Percentiles rank a stretch among this genome's conserved stretches.
These are phyloP conservation scores for Clupea harengus DNA, from an alignment of 2,113 vertebrate genomes.

Conservation along the genomic window DNA sequence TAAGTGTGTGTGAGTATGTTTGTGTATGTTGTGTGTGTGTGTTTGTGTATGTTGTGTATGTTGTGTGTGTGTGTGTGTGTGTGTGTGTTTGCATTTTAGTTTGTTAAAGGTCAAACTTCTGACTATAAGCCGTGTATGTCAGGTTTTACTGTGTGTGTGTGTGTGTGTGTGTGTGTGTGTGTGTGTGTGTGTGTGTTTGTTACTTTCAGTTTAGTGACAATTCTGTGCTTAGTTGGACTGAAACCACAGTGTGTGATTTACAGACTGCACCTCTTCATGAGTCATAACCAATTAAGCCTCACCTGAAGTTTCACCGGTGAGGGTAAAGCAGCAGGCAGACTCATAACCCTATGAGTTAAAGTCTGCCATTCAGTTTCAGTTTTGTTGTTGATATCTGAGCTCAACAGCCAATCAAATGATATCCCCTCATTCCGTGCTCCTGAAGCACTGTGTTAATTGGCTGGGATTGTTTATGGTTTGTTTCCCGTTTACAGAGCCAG, in stretches of 20 bases:
- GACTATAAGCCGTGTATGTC: background rate
- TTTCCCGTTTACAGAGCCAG: no score
- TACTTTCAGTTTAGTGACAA: background rate
- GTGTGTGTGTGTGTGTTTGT: background rate
- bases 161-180: conserved; percentile 15
- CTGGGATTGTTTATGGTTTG: no score
- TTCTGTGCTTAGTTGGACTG: background rate
- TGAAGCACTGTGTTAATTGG: no score
- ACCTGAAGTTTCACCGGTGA: background rate
- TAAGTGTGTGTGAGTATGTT: no score
- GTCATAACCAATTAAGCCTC: no score
- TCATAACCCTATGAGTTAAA: background rate
- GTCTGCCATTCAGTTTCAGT: no score
- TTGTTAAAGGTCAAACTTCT: background rate
- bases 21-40: background rate
- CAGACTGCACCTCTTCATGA: background rate
- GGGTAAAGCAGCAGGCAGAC: background rate
- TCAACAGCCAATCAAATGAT: no score
- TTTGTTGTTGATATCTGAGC: no score
- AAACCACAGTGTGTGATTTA: background rate
- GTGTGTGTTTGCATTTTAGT: background rate
- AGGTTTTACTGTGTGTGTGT: background rate
- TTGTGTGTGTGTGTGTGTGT: background rate
- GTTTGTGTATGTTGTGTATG: background rate
- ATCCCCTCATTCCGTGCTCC: no score